Base-by-base conservation (phyloP, 2,113 vertebrate species). In the Motacilla tschutschensis region DNA sequence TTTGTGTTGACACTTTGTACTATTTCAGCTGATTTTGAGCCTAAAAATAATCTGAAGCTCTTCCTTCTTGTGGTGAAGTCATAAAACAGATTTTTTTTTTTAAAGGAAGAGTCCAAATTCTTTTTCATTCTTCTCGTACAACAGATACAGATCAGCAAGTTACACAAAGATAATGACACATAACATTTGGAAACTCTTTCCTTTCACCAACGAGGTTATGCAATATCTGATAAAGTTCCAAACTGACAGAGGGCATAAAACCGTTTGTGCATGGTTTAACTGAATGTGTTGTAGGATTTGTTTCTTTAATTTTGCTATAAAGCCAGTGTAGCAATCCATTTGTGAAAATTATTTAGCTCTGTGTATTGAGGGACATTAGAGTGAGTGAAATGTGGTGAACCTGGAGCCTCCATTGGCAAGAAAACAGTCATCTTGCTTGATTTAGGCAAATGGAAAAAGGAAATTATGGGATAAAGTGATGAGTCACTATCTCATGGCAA, bases 361-460 rank as follows among this genome's bases (percentile, higher is more conserved):
- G 7, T 78, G 33, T 38, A 51, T 22, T 59, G 70, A 25, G 12
- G 17, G 29, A 25, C 19, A 8, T 64, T 33, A 33, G 43, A 53
- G 12, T 60, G 44, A 70, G 25, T 65, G 44, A 50, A 91, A 71
- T 62, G 54, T 15, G n/a, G 21, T 0, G 1, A 69, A 50, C 66
- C 38, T 71, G n/a, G 21, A 78, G 46, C 50, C 36, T 67, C 28
- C 0, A 0, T 14, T 77, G 33, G 33, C 60, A 87, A 89, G 43
- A 70, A 77, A 60, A 17, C 3, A 41, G 41, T 87, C 76, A 59
- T 83, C 40, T 59, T 75, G 75, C 16, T 58, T 71, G 75, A 72
- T 76, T 64, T 38, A 78, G n/a, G 62, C 63, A 71, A 35, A 79
- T 67, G 83, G 83, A 92, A 89, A 85, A 79, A 85, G 79, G 77